phyloP scores from a whole-genome alignment of 2,797 vertebrate species.

The Liasis olivaceus region DNA sequence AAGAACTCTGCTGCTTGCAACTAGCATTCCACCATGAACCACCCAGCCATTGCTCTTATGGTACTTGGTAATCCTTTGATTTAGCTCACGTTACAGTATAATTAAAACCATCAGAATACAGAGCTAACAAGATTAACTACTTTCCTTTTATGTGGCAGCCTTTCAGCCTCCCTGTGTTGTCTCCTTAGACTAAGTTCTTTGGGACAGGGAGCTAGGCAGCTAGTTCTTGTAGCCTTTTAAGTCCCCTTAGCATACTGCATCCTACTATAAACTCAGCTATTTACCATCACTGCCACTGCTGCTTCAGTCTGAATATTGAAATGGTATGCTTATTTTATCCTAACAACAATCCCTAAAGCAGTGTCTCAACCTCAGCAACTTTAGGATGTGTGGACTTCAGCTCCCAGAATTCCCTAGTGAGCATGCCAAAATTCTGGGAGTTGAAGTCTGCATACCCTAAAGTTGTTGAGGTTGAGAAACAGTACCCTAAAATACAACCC shows the following conservation, averaged over 20 bases:
- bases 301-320: background rate
- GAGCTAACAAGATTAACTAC: conserved; percentile 66
- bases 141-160: background rate
- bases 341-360: background rate
- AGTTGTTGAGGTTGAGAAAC: background rate
- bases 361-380: background rate
- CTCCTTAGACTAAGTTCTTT: conserved; percentile 31
- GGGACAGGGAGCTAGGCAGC: conserved; percentile 3
- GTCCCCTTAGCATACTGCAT: conserved; percentile 5
- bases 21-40: conserved; percentile 59
- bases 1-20: conserved; percentile 44
- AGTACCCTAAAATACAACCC: background rate
- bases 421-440: background rate
- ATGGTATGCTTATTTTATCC: background rate
- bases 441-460: background rate
- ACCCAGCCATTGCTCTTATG: conserved; percentile 59
- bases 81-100: conserved; percentile 68
- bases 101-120: conserved; percentile 68
- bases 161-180: conserved; percentile 38
- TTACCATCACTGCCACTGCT: background rate
- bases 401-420: background rate
- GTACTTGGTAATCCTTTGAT: conserved; percentile 54
- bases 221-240: background rate
- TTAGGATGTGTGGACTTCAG: background rate
- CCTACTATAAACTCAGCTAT: background rate